Base-by-base conservation (phyloP, 2,797 vertebrate genomes). In the Bradypodion ventrale region DNA sequence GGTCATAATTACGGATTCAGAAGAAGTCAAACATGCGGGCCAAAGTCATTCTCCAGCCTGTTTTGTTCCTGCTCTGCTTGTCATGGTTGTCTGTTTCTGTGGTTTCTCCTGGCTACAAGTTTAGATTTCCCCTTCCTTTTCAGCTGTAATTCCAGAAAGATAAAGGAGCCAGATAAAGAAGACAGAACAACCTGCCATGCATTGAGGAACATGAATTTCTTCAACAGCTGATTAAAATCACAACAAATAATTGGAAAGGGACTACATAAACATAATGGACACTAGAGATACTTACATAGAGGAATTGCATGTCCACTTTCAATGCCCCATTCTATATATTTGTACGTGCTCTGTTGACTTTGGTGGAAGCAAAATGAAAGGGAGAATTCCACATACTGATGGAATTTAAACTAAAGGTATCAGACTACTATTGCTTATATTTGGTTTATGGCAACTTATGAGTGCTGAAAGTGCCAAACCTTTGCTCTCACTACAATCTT, bases 121-220 rank as follows among this genome's bases (percentile, higher is more conserved):
- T 69, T 68, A 42, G n/a, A 35, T 49, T 32, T 13, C 44, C 7
- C 52, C 35, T 2, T 44, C 37, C 49, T 69, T 65, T 29, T 60
- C 37, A 27, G 37, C 7, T 19, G 32, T 63, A 35, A 60, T 59
- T 49, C 63, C 37, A 35, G 62, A 62, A 0, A 29, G 86, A 90
- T 88, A 83, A 87, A 84, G 37, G 87, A 92, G 88, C 49, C 85
- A 90, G 84, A 85, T 46, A 83, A 90, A 92, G 87, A 90, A 92
- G 87, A 89, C 85, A 49, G 49, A 90, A 86, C 75, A 88, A 82
- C 59, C 68, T 86, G 77, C 35, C 66, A 90, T 62, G 87, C 87
- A 86, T 87, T 78, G 60, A 75, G 32, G 25, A 15, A 76, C 69
- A 35, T 29, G 2, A 0, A 66, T 88, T 85, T 82, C 86, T 77